A percentile compares a stretch with the other conserved stretches of the same genome.
phyloP scores from a whole-genome alignment of 1,140 invertebrate species.

The Papilio helenus region DNA sequence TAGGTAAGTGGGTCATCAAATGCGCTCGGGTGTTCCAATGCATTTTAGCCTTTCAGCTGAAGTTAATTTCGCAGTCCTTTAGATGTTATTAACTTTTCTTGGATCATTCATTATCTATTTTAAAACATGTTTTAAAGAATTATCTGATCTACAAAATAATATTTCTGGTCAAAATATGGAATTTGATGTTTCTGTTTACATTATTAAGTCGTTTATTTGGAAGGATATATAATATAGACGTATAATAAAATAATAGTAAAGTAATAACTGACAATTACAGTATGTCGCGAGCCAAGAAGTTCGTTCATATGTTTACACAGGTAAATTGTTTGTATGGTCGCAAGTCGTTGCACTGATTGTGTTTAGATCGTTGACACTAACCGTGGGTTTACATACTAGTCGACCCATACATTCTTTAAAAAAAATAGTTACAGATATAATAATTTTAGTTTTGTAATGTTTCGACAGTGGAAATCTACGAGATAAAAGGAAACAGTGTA shows the following conservation, averaged over 20 bases:
- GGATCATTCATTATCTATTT: not conserved
- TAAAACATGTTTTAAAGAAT: not conserved
- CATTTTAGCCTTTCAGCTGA: slow-evolving; percentile 13
- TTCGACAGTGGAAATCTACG: too few relatives aligned
- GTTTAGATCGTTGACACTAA: slow-evolving; percentile 22
- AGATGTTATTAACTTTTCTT: not conserved
- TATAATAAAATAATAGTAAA: slow-evolving; percentile 14
- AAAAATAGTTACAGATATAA: too few relatives aligned
- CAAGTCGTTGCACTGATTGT: slow-evolving; percentile 3
- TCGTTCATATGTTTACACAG: slow-evolving; percentile 57
- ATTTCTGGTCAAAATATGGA: too few relatives aligned
- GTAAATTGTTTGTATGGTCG: slow-evolving; percentile 50
- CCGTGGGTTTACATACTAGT: not conserved
- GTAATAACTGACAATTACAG: slow-evolving; percentile 37
- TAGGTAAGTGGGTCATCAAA: slow-evolving; percentile 28
- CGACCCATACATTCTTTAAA: too few relatives aligned
- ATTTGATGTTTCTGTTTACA: too few relatives aligned
- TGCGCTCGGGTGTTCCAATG: slow-evolving; percentile 11
- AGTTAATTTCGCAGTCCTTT: not conserved
- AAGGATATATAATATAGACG: not conserved
- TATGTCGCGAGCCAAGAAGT: slow-evolving; percentile 41
- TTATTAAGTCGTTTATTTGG: too few relatives aligned
- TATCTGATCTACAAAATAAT: too few relatives aligned
- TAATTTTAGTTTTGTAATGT: too few relatives aligned
- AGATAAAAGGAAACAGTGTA: not conserved